A percentile compares a stretch with the other conserved stretches of the same genome.
These are phyloP conservation scores for Leptobrachium ailaonicum DNA, from an alignment of 2,113 vertebrate genomes.

Conservation along the genomic window DNA sequence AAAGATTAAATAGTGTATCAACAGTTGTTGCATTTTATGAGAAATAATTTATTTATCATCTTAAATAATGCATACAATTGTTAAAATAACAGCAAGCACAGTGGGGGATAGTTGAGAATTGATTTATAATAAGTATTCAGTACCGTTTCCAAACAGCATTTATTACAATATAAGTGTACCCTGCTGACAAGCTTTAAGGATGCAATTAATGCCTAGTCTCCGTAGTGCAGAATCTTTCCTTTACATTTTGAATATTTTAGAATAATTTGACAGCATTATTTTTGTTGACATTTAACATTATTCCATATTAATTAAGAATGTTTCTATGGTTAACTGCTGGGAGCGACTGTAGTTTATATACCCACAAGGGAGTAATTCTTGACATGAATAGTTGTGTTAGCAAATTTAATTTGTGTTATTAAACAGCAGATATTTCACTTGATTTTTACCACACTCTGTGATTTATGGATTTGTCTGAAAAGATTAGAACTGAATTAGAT, in stretches of 20 bases:
- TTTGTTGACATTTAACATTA: conserved; percentile 49
- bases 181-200: conserved; percentile 40
- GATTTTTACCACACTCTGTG: conserved; percentile 46
- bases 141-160: conserved; percentile 35
- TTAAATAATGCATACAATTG: conserved; percentile 24
- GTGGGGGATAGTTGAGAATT: conserved; percentile 16
- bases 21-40: not conserved
- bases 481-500: conserved; percentile 15
- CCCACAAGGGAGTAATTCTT: conserved; percentile 31
- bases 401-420: conserved; percentile 45
- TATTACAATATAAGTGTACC: conserved; percentile 39
- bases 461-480: conserved; percentile 38
- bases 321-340: conserved; percentile 45
- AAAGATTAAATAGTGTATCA: not conserved
- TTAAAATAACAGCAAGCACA: conserved; percentile 17
- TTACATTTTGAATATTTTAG: conserved; percentile 46
- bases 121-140: conserved; percentile 37
- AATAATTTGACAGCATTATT: conserved; percentile 37
- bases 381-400: conserved; percentile 46
- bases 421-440: conserved; percentile 48
- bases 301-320: conserved; percentile 50
- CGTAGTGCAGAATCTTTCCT: conserved; percentile 24
- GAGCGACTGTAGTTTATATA: conserved; percentile 43
- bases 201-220: conserved; percentile 44
- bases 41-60: conserved; percentile 18